Conservation (phyloP, 2,113 vertebrate species). For the Typhlomys cinereus region DNA sequence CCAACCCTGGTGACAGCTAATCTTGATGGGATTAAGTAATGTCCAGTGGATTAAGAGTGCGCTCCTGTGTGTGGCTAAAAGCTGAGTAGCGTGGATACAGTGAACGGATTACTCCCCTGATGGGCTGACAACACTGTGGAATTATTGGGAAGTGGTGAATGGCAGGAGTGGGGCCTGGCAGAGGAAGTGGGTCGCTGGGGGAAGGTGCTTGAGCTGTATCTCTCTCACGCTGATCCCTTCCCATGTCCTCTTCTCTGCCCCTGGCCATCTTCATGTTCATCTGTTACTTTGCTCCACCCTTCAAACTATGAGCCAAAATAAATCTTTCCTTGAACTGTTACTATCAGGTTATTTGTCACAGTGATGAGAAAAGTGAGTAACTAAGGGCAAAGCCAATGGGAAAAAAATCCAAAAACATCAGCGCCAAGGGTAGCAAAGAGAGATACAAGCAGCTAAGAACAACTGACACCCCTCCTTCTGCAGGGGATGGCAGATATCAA, state of each 20-base stretch:
- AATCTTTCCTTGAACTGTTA: not conserved
- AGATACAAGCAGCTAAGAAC: rapidly evolving
- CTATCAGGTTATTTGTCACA: not conserved
- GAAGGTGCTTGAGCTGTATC: not conserved
- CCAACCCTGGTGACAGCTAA: too few relatives aligned
- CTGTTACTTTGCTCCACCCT: not conserved
- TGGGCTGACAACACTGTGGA: not conserved
- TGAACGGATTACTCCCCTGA: too few relatives aligned
- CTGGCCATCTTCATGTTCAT: not conserved
- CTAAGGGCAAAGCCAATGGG: not conserved
- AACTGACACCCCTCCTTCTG: not conserved
- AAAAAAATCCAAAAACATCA: not conserved
- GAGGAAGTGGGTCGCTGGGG: not conserved
- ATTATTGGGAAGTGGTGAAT: not conserved
- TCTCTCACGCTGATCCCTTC: not conserved
- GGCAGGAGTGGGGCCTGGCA: not conserved
- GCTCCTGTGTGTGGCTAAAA: not conserved
- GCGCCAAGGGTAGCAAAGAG: rapidly evolving
- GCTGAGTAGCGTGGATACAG: too few relatives aligned
- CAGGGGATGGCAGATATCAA: not conserved
- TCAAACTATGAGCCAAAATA: not conserved
- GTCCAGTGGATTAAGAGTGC: not conserved
- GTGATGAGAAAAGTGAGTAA: not conserved
- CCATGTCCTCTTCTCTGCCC: not conserved
- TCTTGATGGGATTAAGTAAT: not conserved